Conservation (phyloP, 2,113 vertebrate species). For the Cyanoderma ruficeps region DNA sequence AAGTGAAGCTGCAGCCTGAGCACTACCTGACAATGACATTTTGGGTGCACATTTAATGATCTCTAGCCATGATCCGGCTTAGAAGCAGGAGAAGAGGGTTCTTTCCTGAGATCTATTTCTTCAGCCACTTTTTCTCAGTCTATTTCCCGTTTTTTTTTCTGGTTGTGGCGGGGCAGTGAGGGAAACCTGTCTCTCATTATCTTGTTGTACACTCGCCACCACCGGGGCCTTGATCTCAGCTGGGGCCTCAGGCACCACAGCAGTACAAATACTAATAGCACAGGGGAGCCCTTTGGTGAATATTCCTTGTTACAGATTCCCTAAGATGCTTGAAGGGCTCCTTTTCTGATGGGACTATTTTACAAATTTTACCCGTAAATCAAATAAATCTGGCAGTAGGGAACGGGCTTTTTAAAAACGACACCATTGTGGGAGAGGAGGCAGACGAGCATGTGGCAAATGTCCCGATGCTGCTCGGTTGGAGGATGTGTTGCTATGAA, state of each 20-base stretch:
- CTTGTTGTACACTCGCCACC: slow-evolving; percentile 56
- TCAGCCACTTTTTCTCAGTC: slow-evolving; percentile 21
- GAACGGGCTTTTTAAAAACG: slow-evolving; percentile 8
- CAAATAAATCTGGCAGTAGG: slow-evolving; percentile 42
- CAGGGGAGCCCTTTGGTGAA: slow-evolving; percentile 8
- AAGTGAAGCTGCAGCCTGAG: neutral
- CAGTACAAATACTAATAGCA: slow-evolving; percentile 51
- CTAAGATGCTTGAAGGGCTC: slow-evolving; percentile 13
- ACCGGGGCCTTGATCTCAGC: slow-evolving; percentile 46
- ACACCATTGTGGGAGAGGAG: neutral
- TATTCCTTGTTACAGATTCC: slow-evolving; percentile 36
- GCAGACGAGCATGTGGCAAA: neutral
- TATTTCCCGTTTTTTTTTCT: neutral
- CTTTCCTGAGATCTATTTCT: slow-evolving; percentile 28
- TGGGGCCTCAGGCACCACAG: slow-evolving; percentile 54
- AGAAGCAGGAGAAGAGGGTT: slow-evolving; percentile 6
- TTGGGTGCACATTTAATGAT: neutral
- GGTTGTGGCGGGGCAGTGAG: neutral
- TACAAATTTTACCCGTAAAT: slow-evolving; percentile 43
- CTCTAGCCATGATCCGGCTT: neutral
- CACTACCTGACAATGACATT: neutral
- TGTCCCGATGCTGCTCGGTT: neutral
- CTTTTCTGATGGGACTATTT: slow-evolving; percentile 34
- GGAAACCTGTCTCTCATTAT: slow-evolving; percentile 70
- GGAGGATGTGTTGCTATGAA: neutral